Evolutionary conservation across 37 sponge, comb jelly and placozoan genomes (phyloP).

Genomic region (Axinella damicornis): DNA sequence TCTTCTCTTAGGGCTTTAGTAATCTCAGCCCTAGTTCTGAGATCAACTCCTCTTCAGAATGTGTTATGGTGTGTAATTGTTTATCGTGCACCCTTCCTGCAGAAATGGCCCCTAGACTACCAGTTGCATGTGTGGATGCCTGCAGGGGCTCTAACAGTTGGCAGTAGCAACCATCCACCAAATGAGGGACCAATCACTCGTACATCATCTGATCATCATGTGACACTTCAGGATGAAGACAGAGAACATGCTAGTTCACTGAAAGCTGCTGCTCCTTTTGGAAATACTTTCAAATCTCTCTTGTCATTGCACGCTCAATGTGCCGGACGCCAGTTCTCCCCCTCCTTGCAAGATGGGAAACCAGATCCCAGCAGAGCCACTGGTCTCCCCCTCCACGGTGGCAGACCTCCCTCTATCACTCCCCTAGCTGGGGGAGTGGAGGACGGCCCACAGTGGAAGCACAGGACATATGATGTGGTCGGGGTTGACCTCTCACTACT

Average conservation of each 20-base stretch:
- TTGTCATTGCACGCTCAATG: neutral
- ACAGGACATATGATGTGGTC: neutral
- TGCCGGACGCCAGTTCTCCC: neutral
- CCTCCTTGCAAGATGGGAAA: neutral
- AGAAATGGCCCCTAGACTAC: slow-evolving; percentile 65
- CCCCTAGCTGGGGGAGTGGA: neutral
- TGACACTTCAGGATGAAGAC: neutral
- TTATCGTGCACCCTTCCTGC: neutral
- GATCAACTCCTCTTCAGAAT: too few species aligned
- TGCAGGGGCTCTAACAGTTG: neutral
- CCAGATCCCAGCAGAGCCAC: neutral
- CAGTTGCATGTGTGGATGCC: slow-evolving; percentile 38
- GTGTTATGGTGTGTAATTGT: too few species aligned
- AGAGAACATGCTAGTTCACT: too few species aligned
- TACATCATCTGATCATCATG: neutral
- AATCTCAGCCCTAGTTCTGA: too few species aligned
- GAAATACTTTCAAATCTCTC: too few species aligned
- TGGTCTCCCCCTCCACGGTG: too few species aligned
- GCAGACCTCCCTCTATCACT: neutral
- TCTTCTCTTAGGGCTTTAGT: too few species aligned
- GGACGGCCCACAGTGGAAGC: neutral
- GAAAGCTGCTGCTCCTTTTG: too few species aligned
- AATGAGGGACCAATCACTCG: neutral
- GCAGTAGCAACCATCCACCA: neutral
- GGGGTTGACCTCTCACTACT: slow-evolving; percentile 13